A percentile compares a stretch with the other conserved stretches of the same genome.
Evolutionary conservation across 2,888 invertebrate genomes (phyloP).

Genomic region (Homarus gammarus): DNA sequence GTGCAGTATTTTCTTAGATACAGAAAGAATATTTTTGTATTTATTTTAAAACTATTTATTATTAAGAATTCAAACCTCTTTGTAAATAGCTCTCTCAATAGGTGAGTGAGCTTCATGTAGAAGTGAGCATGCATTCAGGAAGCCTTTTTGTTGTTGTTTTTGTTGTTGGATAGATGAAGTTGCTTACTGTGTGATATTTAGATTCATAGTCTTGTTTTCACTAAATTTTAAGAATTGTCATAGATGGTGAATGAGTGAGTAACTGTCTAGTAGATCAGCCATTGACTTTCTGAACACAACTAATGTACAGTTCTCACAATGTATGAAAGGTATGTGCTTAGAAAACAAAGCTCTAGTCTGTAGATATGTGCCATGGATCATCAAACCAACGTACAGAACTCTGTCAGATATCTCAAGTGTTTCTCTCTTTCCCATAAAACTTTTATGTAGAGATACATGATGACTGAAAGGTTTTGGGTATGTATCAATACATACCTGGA

Average conservation of each 20-base stretch:
- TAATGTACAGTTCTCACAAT: constrained; percentile 19
- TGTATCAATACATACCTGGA: background rate
- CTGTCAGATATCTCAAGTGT: constrained; percentile 17
- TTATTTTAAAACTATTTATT: constrained; percentile 65
- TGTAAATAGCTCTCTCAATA: constrained; percentile 25
- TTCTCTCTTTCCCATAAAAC: background rate
- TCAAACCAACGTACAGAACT: background rate
- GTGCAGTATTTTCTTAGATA: constrained; percentile 46
- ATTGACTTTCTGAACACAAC: constrained; percentile 28
- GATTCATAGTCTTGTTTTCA: background rate
- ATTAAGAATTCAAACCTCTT: constrained; percentile 47
- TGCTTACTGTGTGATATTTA: background rate
- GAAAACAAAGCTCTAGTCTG: constrained; percentile 68
- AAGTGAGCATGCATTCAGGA: constrained; percentile 21
- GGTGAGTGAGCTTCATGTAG: constrained; percentile 9
- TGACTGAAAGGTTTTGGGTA: background rate
- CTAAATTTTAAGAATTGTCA: background rate
- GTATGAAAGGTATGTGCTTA: constrained; percentile 51
- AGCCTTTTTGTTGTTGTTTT: no score
- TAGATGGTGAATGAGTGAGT: background rate
- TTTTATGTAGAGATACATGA: background rate
- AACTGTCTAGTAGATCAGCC: background rate
- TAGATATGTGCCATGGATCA: constrained; percentile 67
- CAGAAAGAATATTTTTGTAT: constrained; percentile 62
- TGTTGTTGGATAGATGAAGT: background rate